Percentiles rank a stretch among this genome's conserved stretches.
phyloP scores from a whole-genome alignment of 1,140 invertebrate species.

The Penaeus vannamei region DNA sequence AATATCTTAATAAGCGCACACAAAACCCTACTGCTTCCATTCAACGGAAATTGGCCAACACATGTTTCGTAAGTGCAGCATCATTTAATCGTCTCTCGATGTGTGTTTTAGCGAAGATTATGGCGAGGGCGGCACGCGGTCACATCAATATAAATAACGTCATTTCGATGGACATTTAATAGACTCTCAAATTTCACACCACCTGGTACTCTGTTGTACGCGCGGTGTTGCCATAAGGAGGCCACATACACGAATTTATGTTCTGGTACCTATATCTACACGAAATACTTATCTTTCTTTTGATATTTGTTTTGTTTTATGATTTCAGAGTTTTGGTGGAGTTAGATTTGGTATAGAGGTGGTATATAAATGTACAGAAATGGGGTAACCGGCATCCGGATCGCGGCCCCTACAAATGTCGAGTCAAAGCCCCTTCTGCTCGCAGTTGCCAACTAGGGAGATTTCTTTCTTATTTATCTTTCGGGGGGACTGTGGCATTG shows the following conservation, averaged over 20 bases:
- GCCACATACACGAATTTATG: not conserved
- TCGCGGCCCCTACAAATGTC: no score
- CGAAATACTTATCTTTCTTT: not conserved
- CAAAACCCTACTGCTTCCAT: no score
- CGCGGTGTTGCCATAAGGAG: constrained; percentile 23
- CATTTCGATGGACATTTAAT: constrained; percentile 64
- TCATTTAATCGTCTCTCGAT: constrained; percentile 35
- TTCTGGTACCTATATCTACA: not conserved
- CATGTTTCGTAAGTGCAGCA: constrained; percentile 40
- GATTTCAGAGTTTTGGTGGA: no score
- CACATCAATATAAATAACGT: constrained; percentile 54
- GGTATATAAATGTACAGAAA: no score
- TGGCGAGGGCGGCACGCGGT: constrained; percentile 30
- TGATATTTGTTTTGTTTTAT: no score
- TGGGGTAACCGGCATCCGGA: no score
- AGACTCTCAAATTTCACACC: constrained; percentile 60
- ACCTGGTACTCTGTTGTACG: constrained; percentile 45
- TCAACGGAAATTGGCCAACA: constrained; percentile 35
- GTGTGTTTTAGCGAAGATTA: constrained; percentile 34
- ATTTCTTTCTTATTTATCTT: no score
- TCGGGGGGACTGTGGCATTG: no score
- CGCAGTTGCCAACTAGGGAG: no score
- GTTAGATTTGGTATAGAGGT: no score
- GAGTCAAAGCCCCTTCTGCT: no score
- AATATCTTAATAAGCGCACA: no score